phyloP scores from a whole-genome alignment of 1,140 invertebrate genomes.

The Drosophila parabipectinata region DNA sequence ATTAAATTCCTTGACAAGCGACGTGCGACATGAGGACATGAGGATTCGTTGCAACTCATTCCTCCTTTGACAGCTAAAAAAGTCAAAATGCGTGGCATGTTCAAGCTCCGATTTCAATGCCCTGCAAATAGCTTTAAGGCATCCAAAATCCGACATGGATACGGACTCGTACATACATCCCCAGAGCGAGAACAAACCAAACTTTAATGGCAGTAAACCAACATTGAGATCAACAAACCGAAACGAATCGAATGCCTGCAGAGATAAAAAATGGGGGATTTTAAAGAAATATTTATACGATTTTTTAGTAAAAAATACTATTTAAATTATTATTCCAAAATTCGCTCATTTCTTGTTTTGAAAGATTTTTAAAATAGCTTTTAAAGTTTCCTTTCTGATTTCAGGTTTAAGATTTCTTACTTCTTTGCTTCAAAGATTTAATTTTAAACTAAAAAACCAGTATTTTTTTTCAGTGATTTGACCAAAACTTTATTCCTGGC shows the following conservation, averaged over 20 bases:
- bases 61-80: conserved; percentile 53
- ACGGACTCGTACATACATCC: neutral
- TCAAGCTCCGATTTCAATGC: conserved; percentile 60
- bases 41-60: conserved; percentile 10
- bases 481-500: conserved; percentile 56
- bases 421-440: too few species aligned
- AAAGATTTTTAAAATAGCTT: too few species aligned
- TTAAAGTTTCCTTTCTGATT: too few species aligned
- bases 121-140: conserved; percentile 74
- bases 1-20: conserved; percentile 29
- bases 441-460: too few species aligned
- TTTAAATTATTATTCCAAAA: too few species aligned
- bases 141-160: conserved; percentile 58
- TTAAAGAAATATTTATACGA: too few species aligned
- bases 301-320: too few species aligned
- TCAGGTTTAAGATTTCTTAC: too few species aligned
- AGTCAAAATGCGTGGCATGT: conserved; percentile 71
- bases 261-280: neutral
- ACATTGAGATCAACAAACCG: conserved; percentile 63
- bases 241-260: conserved; percentile 43
- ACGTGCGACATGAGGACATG: neutral
- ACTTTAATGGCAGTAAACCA: conserved; percentile 63
- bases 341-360: too few species aligned
- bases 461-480: conserved; percentile 8
- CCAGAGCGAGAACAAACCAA: conserved; percentile 41